phyloP scores from a whole-genome alignment of 1,140 invertebrate genomes.

The Diabrotica virgifera region DNA sequence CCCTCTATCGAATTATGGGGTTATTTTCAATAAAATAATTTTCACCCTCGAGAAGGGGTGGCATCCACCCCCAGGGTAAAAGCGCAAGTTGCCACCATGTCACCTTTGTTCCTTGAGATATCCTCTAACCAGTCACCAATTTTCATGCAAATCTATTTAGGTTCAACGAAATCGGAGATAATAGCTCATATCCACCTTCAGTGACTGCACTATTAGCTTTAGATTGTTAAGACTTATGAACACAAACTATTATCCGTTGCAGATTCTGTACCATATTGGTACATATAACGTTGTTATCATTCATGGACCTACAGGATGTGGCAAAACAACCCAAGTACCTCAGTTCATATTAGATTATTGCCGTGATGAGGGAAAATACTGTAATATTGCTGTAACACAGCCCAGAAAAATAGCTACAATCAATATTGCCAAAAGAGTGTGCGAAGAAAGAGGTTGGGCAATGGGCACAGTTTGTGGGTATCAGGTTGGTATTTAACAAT shows the following conservation, averaged over 20 bases:
- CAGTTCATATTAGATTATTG: conserved; percentile 83
- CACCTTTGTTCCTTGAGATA: too few species aligned
- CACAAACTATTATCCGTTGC: neutral
- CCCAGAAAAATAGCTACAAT: conserved; percentile 88
- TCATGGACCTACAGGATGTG: conserved; percentile 82
- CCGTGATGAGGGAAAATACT: conserved; percentile 54
- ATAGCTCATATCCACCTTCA: too few species aligned
- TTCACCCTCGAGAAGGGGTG: too few species aligned
- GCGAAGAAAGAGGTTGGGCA: conserved; percentile 74
- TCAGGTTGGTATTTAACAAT: conserved; percentile 51
- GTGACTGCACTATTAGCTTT: too few species aligned
- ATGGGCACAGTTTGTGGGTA: conserved; percentile 84
- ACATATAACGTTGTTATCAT: conserved; percentile 64
- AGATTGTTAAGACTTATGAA: too few species aligned
- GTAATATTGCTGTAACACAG: conserved; percentile 85
- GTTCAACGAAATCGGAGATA: too few species aligned
- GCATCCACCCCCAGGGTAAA: too few species aligned
- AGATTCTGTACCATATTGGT: conserved; percentile 24
- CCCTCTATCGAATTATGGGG: too few species aligned
- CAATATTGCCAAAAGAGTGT: conserved; percentile 80
- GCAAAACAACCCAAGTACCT: conserved; percentile 76
- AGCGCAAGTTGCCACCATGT: too few species aligned
- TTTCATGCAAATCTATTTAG: too few species aligned
- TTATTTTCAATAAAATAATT: too few species aligned
- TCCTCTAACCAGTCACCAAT: too few species aligned